Percentiles rank a stretch among this genome's conserved stretches.
phyloP scores from a whole-genome alignment of 1,140 invertebrate species.

The Argopecten irradians region DNA sequence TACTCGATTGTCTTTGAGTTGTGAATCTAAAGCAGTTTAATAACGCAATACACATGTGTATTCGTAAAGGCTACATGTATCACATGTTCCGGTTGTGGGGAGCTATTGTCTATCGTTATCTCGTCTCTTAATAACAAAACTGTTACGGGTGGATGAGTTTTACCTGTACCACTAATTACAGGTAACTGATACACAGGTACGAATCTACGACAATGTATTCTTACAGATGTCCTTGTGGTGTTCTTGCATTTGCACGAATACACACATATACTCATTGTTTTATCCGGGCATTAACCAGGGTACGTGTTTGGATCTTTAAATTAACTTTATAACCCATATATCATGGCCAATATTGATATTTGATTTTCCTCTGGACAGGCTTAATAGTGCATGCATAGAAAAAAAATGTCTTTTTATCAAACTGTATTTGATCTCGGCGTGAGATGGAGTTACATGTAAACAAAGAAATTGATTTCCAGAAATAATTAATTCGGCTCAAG shows the following conservation, averaged over 20 bases:
- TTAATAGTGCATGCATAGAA: not conserved
- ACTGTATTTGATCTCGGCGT: not conserved
- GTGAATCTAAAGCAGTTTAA: not conserved
- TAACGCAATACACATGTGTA: too few species aligned
- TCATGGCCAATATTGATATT: not conserved
- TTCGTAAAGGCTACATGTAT: not conserved
- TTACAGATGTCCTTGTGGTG: not conserved
- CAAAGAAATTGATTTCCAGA: not conserved
- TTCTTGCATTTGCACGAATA: not conserved
- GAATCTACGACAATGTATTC: not conserved
- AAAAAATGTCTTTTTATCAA: not conserved
- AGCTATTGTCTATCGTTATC: not conserved
- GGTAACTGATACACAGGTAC: not conserved
- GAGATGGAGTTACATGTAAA: conserved; percentile 11
- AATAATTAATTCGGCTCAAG: not conserved
- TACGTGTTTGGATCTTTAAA: not conserved
- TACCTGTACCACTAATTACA: not conserved
- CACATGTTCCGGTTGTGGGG: not conserved
- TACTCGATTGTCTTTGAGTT: not conserved
- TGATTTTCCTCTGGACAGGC: not conserved
- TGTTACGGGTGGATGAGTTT: not conserved
- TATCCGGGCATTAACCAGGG: not conserved
- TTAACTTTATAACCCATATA: not conserved
- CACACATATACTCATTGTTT: not conserved
- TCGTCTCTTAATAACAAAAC: not conserved